phyloP scores from a whole-genome alignment of 2,888 invertebrate species.

The Hylaea fasciaria region DNA sequence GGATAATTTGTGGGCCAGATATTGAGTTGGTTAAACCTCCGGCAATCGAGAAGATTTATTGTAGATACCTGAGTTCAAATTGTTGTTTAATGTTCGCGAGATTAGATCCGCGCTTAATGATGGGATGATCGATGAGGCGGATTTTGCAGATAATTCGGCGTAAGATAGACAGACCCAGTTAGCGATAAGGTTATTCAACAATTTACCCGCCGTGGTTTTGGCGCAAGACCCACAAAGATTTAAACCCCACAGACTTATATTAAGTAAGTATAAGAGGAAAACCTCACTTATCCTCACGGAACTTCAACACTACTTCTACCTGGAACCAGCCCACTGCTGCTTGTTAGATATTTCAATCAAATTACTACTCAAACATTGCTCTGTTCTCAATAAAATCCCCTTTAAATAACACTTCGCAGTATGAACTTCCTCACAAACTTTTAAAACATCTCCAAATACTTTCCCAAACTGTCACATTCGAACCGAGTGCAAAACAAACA shows the following conservation, averaged over 20 bases:
- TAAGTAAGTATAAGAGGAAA: too few species aligned
- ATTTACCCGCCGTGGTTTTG: neutral
- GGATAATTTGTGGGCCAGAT: constrained; percentile 41
- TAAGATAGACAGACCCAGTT: neutral
- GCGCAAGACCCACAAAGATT: too few species aligned
- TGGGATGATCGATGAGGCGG: constrained; percentile 45
- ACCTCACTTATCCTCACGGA: neutral
- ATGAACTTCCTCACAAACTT: neutral
- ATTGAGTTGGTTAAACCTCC: constrained; percentile 59
- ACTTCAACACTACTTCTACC: neutral
- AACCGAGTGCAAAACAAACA: constrained; percentile 39
- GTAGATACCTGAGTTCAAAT: constrained; percentile 76
- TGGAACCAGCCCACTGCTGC: too few species aligned
- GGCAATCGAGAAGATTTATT: constrained; percentile 76
- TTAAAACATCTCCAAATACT: neutral
- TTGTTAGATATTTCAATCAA: too few species aligned
- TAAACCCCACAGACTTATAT: too few species aligned
- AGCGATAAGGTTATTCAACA: neutral
- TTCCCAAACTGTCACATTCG: constrained; percentile 13
- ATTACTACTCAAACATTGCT: too few species aligned
- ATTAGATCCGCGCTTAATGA: constrained; percentile 57
- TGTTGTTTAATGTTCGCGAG: constrained; percentile 75
- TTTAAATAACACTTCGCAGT: too few species aligned
- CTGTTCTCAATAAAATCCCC: too few species aligned
- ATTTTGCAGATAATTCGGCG: constrained; percentile 3